Evolutionary conservation across 2,888 invertebrate species (phyloP).

Genomic region (Chydorus sphaericus): DNA sequence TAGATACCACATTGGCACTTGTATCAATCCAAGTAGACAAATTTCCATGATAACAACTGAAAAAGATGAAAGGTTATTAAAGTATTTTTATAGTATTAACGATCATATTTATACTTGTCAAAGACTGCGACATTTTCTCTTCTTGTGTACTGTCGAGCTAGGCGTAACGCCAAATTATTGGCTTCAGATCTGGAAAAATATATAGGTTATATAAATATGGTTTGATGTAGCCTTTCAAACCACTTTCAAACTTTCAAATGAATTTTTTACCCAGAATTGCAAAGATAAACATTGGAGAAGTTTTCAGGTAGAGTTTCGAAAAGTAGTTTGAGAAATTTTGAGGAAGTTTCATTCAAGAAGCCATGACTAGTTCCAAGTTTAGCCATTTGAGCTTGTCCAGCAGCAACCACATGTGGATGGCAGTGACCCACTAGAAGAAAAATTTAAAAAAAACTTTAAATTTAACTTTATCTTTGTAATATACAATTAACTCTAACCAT

Average conservation of each 20-base stretch:
- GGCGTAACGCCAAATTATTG: constrained; percentile 40
- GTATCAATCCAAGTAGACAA: constrained; percentile 30
- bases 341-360: constrained; percentile 34
- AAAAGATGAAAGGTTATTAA: too few relatives aligned
- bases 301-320: constrained; percentile 32
- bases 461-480: too few relatives aligned
- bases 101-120: constrained; percentile 22
- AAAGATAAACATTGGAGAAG: constrained; percentile 35
- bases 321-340: constrained; percentile 32
- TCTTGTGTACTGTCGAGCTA: constrained; percentile 38
- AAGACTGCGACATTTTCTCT: constrained; percentile 32
- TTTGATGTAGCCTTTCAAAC: too few relatives aligned
- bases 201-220: constrained; percentile 30
- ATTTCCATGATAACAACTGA: constrained; percentile 40
- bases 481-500: too few relatives aligned
- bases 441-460: too few relatives aligned
- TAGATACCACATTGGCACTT: constrained; percentile 21
- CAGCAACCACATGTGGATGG: constrained; percentile 35
- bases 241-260: background rate
- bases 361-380: constrained; percentile 35
- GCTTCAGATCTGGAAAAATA: constrained; percentile 37
- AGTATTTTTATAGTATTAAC: too few relatives aligned
- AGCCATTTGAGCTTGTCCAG: constrained; percentile 34
- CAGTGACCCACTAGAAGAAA: constrained; percentile 31
- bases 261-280: constrained; percentile 36